Percentiles rank a stretch among this genome's conserved stretches.
Conservation (phyloP, 2,797 vertebrate species). For the Enteromius mattozi region DNA sequence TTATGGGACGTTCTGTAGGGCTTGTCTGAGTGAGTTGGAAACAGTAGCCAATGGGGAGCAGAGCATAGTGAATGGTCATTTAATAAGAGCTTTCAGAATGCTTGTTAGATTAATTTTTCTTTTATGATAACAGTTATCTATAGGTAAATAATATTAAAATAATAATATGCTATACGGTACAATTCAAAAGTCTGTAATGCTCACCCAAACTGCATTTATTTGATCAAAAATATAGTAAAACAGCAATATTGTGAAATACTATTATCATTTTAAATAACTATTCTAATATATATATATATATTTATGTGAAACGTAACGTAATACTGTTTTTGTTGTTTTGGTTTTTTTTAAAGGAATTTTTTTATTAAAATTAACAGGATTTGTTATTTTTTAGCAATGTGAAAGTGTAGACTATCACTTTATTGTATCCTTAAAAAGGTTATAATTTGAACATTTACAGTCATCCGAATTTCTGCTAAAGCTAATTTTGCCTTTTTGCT, state of each 20-base stretch:
- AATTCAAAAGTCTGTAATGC: neutral
- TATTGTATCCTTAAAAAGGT: no score
- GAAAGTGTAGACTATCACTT: no score
- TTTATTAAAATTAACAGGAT: no score
- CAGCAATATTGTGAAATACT: neutral
- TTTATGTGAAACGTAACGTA: no score
- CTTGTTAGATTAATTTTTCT: neutral
- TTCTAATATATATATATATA: neutral
- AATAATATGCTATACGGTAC: neutral
- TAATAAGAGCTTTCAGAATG: slow-evolving; percentile 6
- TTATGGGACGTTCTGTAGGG: neutral
- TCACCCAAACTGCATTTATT: neutral
- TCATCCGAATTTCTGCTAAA: neutral
- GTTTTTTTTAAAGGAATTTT: neutral
- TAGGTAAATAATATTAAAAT: neutral
- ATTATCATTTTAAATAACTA: neutral
- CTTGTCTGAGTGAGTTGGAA: neutral
- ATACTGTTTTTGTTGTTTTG: neutral
- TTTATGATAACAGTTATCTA: neutral
- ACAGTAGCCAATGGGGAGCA: neutral
- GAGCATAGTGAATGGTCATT: neutral
- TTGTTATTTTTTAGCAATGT: no score
- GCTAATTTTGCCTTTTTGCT: neutral
- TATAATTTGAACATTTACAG: neutral
- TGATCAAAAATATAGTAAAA: neutral